Evolutionary conservation across 2,113 vertebrate species (phyloP), one percentile per base, ranked within the genome.

Genomic region (Pachycephala philippinensis): DNA sequence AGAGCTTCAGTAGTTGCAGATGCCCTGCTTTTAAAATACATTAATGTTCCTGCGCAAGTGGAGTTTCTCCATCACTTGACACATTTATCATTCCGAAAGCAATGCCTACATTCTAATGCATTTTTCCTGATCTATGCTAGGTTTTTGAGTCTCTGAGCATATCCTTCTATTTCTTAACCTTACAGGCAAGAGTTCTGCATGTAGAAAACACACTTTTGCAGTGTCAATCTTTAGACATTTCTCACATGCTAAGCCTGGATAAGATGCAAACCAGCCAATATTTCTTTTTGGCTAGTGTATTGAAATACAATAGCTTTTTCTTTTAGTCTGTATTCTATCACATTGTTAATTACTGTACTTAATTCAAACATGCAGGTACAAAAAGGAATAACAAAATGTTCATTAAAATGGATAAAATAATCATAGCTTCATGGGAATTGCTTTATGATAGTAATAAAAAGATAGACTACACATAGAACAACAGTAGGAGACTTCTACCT

Each of bases 21-120:
- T 30, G 26, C 0, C 0, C 2, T 53, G 39, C 8, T 28, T 27
- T 53, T 61, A 74, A 35, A 85, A 33, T n/a, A 69, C 9, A 33
- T 42, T 1, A 18, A 53, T 8, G 27, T n/a, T 72, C 37, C 37
- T 65, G 23, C 22, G 61, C 63, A 77, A 47, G 31, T 9, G 6
- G 57, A 76, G 28, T 50, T 88, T 6, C 3, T 45, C 50, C 4
- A 2, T 35, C 42, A 54, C 42, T 53, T 77, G 40, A 83, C 31
- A 53, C 10, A 20, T 31, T n/a, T 35, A 59, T 23, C 18, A 47
- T 49, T 60, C 52, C 22, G 9, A 45, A 92, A 75, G 61, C 42
- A 50, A 33, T 17, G 31, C 45, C 37, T 42, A 77, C 6, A 39
- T 72, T 76, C 35, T 3, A 83, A 54, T 11, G 6, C 15, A 15